phyloP scores from a whole-genome alignment of 2,797 vertebrate genomes.

The Tangara arthus region DNA sequence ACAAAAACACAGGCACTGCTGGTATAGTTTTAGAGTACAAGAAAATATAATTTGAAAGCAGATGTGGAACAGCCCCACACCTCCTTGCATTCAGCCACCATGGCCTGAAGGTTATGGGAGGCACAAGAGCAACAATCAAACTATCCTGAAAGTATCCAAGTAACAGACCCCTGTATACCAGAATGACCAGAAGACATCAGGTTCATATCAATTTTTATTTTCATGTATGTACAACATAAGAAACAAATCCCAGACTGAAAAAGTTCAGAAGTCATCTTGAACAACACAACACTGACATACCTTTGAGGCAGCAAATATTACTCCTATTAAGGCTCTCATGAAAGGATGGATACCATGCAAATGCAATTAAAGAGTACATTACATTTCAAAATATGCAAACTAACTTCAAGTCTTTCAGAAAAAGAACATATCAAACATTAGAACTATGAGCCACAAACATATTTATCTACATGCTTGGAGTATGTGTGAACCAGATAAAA shows the following conservation, averaged over 20 bases:
- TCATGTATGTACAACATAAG: conserved; percentile 21
- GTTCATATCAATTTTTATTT: conserved; percentile 37
- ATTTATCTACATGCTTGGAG: conserved; percentile 22
- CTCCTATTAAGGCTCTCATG: conserved; percentile 35
- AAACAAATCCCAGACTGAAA: conserved; percentile 16
- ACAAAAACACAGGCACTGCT: background rate
- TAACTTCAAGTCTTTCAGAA: background rate
- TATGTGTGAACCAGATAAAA: background rate
- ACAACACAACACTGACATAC: background rate
- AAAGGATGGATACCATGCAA: conserved; percentile 32
- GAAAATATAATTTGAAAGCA: background rate
- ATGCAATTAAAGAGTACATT: conserved; percentile 1
- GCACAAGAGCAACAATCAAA: background rate
- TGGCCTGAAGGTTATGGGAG: background rate
- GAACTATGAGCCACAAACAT: background rate
- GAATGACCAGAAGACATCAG: background rate
- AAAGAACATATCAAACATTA: background rate
- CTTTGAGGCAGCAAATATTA: conserved; percentile 27
- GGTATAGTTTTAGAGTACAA: background rate
- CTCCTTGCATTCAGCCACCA: background rate
- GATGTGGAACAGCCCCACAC: background rate
- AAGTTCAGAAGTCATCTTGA: conserved; percentile 1
- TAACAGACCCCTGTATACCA: background rate
- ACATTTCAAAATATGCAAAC: conserved; percentile 35
- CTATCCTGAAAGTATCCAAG: background rate